Base-by-base conservation (phyloP, 2,888 invertebrate genomes). In the Pseudoips prasinana region DNA sequence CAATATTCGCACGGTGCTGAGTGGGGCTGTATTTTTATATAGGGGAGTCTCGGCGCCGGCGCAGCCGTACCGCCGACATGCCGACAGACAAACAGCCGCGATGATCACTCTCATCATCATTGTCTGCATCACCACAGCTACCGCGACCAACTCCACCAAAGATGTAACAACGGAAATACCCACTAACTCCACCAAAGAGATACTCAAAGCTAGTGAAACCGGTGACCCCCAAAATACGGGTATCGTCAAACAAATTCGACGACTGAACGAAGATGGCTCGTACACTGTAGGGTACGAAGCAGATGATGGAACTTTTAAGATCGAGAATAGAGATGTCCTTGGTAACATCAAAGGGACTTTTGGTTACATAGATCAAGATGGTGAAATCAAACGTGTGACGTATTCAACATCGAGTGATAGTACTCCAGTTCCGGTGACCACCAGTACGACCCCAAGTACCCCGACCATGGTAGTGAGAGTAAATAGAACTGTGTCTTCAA, bases 261-360 rank as follows among this genome's bases (percentile, higher is more conserved):
- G 94, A 65, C 89, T 95, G 1, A 95, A 95, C 69, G 93, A 94
- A 30, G 95, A 95, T 67, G 95, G 95, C 14, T 94, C 95, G 0
- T 95, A 95, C 64, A 95, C 95, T 0, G 94, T 94, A 45, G 95
- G 95, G 1, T 95, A 94, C 64, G 95, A 95, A 81, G 94, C 95
- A 1, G 95, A 94, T 28, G 95, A 95, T 72, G 95, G 95, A 2
- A 94, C 94, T 0, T 95, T 95, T 74, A 95, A 95, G 86, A 94
- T 95, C 37, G 95, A 95, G 80, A 95, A 94, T 61, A 88, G 95
- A 44, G 94, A 94, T 73, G 93, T 94, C 27, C 83, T 92, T 42
- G 95, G 95, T 5, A 94, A 94, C 71, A 93, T 95, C 46, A 95
- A 94, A 73, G 95, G 95, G 22, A 95, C 95, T 30, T 95, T 94